Evolutionary conservation across 1,140 invertebrate genomes (phyloP).

Genomic region (Melanaphis sacchari): DNA sequence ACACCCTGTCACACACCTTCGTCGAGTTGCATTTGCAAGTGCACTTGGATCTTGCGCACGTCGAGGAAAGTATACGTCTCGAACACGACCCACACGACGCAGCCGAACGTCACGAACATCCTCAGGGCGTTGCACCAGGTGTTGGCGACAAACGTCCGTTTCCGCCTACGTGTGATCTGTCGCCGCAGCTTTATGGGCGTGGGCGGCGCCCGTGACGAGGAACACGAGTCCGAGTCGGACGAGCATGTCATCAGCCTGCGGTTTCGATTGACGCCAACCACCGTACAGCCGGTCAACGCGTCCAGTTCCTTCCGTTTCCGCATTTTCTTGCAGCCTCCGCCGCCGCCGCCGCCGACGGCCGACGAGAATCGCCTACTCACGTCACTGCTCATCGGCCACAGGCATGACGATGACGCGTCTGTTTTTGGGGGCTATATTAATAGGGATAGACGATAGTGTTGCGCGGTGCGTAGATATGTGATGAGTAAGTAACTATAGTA

Average conservation of each 20-base stretch:
- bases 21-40: constrained; percentile 71
- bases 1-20: constrained; percentile 67
- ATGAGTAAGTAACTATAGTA: not conserved
- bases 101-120: constrained; percentile 71
- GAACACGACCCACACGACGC: constrained; percentile 70
- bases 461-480: not conserved
- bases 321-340: constrained; percentile 66
- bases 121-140: constrained; percentile 65
- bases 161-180: constrained; percentile 63
- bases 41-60: constrained; percentile 72
- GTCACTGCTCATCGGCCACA: constrained; percentile 50
- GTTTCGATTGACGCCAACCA: constrained; percentile 5
- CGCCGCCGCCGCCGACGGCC: constrained; percentile 60
- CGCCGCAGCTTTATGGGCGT: constrained; percentile 64
- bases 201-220: constrained; percentile 60
- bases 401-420: not conserved
- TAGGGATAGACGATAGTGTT: not conserved
- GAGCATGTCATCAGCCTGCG: constrained; percentile 44
- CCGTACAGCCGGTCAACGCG: constrained; percentile 63
- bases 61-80: constrained; percentile 75
- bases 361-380: constrained; percentile 58
- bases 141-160: constrained; percentile 61
- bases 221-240: constrained; percentile 62
- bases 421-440: not conserved
- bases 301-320: constrained; percentile 69